Evolutionary conservation across 2,113 vertebrate species (phyloP).

Genomic region (Psittacula cyanocephala): DNA sequence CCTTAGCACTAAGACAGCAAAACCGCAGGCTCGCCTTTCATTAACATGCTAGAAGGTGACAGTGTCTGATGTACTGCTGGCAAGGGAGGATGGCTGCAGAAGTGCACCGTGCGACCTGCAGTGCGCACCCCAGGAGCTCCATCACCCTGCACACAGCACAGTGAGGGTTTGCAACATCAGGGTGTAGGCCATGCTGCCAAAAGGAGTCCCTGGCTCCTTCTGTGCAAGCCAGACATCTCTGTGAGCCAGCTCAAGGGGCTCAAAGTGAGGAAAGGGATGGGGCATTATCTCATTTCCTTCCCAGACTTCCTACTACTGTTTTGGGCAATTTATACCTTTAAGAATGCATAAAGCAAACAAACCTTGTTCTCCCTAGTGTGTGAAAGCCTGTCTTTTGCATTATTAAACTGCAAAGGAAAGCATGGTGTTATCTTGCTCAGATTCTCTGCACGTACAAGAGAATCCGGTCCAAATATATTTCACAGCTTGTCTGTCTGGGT

Average conservation of each 20-base stretch:
- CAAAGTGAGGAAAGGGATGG: constrained; percentile 55
- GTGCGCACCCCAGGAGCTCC: not conserved
- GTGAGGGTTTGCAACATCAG: not conserved
- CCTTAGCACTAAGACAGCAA: not conserved
- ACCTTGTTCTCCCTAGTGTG: constrained; percentile 33
- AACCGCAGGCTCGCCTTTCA: not conserved
- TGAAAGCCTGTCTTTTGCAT: constrained; percentile 40
- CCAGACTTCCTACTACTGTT: constrained; percentile 66
- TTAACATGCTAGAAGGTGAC: not conserved
- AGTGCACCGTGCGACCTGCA: accelerated
- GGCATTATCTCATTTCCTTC: constrained; percentile 64
- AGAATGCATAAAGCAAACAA: constrained; percentile 60
- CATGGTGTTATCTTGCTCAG: not conserved
- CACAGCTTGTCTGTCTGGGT: constrained; percentile 47
- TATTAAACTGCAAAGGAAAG: constrained; percentile 30
- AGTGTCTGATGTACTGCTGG: not conserved
- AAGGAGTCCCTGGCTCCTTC: not conserved
- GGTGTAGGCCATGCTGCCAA: not conserved
- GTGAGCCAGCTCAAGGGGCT: not conserved
- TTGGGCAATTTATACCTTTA: constrained; percentile 59
- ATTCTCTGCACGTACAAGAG: constrained; percentile 35
- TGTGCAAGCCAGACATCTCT: not conserved
- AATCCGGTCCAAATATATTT: constrained; percentile 46
- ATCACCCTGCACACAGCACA: accelerated
- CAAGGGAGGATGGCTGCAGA: not conserved